Conservation (phyloP, 2,113 vertebrate species). For the Scortum barcoo region DNA sequence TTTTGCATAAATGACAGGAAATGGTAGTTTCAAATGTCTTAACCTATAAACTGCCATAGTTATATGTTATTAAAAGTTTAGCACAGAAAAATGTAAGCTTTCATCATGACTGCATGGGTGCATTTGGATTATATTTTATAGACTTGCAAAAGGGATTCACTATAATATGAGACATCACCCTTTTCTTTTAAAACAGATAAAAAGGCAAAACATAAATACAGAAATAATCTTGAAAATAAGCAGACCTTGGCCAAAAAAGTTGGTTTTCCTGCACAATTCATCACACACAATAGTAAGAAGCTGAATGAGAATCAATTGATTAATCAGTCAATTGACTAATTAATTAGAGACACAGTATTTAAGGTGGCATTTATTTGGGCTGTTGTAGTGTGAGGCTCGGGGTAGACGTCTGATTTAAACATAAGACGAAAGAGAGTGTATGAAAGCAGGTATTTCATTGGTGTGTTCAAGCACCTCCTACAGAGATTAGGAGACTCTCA, state of each 20-base stretch:
- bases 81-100: too few species aligned
- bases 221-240: too few species aligned
- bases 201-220: too few species aligned
- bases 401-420: background rate
- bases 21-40: background rate
- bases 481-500: background rate
- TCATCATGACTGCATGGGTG: background rate
- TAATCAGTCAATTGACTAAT: background rate
- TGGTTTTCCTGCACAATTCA: background rate
- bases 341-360: background rate
- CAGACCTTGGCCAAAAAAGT: background rate
- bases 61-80: background rate
- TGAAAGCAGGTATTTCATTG: background rate
- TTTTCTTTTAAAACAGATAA: too few species aligned
- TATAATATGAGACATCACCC: too few species aligned
- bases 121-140: background rate
- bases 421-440: background rate
- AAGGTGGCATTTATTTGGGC: background rate
- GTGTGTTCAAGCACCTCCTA: background rate
- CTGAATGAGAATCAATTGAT: background rate
- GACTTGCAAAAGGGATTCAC: too few species aligned
- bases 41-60: background rate
- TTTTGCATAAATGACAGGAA: background rate
- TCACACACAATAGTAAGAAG: background rate
- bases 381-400: background rate